phyloP scores from a whole-genome alignment of 30 jellyfish, hydroid and myxozoan genomes.

The Hydra vulgaris region DNA sequence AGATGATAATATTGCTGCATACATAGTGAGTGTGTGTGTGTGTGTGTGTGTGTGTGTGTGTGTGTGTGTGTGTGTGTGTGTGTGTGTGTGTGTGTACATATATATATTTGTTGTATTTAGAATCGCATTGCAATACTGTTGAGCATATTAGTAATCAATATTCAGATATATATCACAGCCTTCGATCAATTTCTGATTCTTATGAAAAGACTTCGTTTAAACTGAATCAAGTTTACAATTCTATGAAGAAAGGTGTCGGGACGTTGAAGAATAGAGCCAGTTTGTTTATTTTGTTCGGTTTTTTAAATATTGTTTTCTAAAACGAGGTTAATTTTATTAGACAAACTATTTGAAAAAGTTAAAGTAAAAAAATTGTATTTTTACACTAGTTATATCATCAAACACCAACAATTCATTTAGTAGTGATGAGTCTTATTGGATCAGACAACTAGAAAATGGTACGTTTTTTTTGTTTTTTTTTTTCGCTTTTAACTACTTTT shows the following conservation, averaged over 20 bases:
- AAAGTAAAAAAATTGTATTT: too few relatives aligned
- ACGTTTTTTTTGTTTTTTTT: too few relatives aligned
- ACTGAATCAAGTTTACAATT: not conserved
- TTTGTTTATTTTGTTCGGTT: not conserved
- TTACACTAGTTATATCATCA: not conserved
- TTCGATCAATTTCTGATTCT: conserved; percentile 1
- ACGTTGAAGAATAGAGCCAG: not conserved
- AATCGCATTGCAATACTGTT: not conserved
- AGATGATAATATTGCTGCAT: too few relatives aligned
- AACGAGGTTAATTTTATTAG: too few relatives aligned
- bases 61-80: too few relatives aligned
- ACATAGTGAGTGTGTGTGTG: too few relatives aligned
- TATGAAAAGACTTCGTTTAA: conserved; percentile 1
- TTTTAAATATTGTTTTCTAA: not conserved
- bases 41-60: too few relatives aligned
- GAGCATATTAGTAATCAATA: not conserved
- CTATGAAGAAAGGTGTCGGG: not conserved
- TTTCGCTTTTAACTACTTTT: too few relatives aligned
- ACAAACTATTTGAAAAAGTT: too few relatives aligned
- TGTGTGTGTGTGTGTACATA: not conserved
- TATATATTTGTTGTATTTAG: not conserved
- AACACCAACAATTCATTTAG: not conserved
- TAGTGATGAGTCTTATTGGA: not conserved
- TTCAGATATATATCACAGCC: not conserved
- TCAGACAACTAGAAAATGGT: not conserved